phyloP scores from a whole-genome alignment of 2,797 vertebrate species.

The Siniperca obscura region DNA sequence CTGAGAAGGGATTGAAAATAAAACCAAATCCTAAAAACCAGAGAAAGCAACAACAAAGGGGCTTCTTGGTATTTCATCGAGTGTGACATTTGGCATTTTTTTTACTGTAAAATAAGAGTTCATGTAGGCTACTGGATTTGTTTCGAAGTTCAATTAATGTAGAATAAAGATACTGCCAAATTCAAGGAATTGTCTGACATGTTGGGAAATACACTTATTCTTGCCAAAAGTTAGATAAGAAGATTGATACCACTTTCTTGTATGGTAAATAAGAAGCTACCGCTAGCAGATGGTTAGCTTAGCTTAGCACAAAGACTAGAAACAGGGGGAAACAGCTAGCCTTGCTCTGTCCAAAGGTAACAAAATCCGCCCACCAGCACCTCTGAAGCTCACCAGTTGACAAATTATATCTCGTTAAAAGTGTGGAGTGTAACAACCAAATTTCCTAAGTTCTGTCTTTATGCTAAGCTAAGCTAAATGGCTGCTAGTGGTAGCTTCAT shows the following conservation, averaged over 20 bases:
- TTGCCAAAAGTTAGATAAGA: neutral
- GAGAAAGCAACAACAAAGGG: slow-evolving; percentile 33
- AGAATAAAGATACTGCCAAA: too few relatives aligned
- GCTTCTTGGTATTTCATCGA: neutral
- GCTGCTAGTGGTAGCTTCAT: neutral
- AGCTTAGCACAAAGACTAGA: neutral
- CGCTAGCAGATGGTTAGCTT: neutral
- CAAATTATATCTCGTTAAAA: neutral
- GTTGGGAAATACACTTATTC: neutral
- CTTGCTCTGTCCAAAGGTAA: neutral
- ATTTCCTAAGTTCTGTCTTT: neutral
- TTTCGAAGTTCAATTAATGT: neutral
- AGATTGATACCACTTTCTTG: neutral
- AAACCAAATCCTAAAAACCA: slow-evolving; percentile 22
- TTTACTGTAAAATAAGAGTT: neutral
- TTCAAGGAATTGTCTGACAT: neutral
- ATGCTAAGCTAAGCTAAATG: slow-evolving; percentile 1
- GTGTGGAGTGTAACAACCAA: neutral
- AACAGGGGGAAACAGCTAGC: neutral
- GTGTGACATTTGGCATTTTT: slow-evolving; percentile 6
- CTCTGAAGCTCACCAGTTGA: neutral
- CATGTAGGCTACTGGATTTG: neutral
- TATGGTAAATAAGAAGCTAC: neutral
- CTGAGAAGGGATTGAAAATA: slow-evolving; percentile 24
- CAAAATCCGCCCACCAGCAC: neutral